Evolutionary conservation across 1,140 invertebrate genomes (phyloP), one percentile per base, ranked within the genome.

Genomic region (Himalopsyche phryganea): DNA sequence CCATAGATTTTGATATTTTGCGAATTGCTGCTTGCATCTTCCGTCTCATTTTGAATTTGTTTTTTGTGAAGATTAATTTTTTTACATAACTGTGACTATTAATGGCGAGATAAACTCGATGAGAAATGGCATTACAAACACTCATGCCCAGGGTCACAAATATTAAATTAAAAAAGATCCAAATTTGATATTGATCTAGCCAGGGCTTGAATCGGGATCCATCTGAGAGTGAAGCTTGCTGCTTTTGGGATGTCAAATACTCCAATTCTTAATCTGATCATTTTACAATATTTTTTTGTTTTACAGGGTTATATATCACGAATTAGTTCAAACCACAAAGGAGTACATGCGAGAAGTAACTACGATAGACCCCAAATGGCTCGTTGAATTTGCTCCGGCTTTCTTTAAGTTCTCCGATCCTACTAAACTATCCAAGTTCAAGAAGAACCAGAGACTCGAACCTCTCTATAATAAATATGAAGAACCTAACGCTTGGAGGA

Each of bases 341-440:
- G 98, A 99, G 74, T 99, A 99, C 70, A 99, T 99, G 98, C 82
- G 96, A 41, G 95, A 99, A 76, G 96, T 98, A 1, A 99, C 96
- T 0, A 94, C 95, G 0, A 98, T 99, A 40, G 98, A 99, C 80
- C 95, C 98, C 0, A 97, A 98, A 75, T 99, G 98, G 98, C 77
- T 99, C 17, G 96, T 99, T 1, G 97, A 99, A 73, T 99, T 97
- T 76, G 98, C 98, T 0, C 95, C 96, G 0, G 95, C 96, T 1
- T 99, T 99, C 80, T 99, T 98, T 79, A 96, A 94, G 74, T 97
- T 98, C 75, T 95, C 92, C n/a, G 97, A 99, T 75, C 96, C 96
- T 5, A 98, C 97, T 0, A 98, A 98, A 75, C 81, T 99, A 0
- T 98, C 94, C 69, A 98, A 98, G 72, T 97, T 98, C 71, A 99